These are phyloP conservation scores for Saccostrea glomerata DNA, from an alignment of 1,140 invertebrate genomes.

Conservation along the genomic window DNA sequence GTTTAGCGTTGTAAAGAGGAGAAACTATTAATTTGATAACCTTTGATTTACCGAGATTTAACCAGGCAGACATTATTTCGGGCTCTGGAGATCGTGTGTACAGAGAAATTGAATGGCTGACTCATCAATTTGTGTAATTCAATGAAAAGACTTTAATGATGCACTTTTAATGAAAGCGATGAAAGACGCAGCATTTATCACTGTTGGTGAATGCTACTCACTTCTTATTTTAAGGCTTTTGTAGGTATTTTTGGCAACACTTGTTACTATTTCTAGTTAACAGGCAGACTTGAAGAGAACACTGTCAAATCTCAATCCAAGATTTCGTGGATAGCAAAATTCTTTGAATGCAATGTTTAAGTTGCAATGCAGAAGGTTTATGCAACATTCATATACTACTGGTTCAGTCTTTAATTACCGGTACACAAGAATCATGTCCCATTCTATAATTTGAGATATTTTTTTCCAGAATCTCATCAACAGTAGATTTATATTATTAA, in stretches of 20 bases:
- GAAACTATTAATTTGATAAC: constrained; percentile 7
- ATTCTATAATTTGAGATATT: too few relatives aligned
- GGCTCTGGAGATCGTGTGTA: constrained; percentile 1
- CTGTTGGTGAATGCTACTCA: not conserved
- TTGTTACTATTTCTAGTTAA: not conserved
- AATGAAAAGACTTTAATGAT: constrained; percentile 29
- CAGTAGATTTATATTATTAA: too few relatives aligned
- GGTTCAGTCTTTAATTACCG: too few relatives aligned
- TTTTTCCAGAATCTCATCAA: too few relatives aligned
- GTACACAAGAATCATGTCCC: too few relatives aligned
- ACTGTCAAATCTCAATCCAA: not conserved
- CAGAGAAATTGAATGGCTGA: constrained; percentile 21
- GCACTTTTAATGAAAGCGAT: constrained; percentile 21
- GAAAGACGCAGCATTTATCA: not conserved
- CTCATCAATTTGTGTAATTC: constrained; percentile 21
- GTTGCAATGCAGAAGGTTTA: too few relatives aligned
- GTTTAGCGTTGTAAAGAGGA: not conserved
- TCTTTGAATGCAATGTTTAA: constrained; percentile 10
- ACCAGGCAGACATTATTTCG: constrained; percentile 6
- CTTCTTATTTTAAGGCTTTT: constrained; percentile 5
- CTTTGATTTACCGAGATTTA: constrained; percentile 12
- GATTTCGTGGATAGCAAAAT: constrained; percentile 9
- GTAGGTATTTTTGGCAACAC: not conserved
- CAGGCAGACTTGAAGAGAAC: not conserved
- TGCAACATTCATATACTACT: too few relatives aligned